These are phyloP conservation scores for Pomacea canaliculata DNA, from an alignment of 2,888 invertebrate genomes.

Conservation along the genomic window DNA sequence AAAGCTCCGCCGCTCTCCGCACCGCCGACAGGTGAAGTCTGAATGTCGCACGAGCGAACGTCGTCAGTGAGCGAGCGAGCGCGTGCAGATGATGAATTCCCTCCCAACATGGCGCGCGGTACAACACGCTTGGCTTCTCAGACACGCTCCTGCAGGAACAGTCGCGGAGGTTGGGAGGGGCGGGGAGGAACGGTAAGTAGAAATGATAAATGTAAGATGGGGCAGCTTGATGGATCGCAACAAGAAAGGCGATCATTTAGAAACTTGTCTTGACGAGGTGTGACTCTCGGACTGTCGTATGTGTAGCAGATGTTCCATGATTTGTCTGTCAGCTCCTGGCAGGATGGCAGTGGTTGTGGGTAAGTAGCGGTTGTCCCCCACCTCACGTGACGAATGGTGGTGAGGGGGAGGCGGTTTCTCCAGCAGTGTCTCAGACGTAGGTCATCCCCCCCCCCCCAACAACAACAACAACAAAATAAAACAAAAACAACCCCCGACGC, in stretches of 20 bases:
- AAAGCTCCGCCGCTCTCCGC: background rate
- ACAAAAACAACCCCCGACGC: no score
- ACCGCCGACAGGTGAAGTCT: background rate
- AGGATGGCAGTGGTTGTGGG: no score
- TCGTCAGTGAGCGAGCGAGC: background rate
- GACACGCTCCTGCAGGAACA: background rate
- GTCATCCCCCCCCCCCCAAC: no score
- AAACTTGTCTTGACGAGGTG: background rate
- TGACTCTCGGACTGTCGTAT: background rate
- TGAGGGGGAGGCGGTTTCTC: no score
- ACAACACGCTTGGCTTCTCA: no score
- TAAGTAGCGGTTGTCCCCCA: no score
- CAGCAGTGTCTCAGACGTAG: no score
- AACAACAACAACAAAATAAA: no score
- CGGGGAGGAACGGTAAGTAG: background rate
- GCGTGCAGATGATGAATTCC: conserved; percentile 6
- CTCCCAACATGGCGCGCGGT: no score
- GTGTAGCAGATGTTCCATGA: no score
- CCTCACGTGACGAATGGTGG: no score
- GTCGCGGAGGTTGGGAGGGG: background rate
- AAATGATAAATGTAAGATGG: conserved; percentile 2
- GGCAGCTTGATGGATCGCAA: conserved; percentile 1
- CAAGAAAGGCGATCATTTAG: conserved; percentile 1
- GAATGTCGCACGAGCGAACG: background rate
- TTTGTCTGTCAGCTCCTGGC: no score